phyloP scores from a whole-genome alignment of 2,888 invertebrate species.

The Polymixis flavicincta region DNA sequence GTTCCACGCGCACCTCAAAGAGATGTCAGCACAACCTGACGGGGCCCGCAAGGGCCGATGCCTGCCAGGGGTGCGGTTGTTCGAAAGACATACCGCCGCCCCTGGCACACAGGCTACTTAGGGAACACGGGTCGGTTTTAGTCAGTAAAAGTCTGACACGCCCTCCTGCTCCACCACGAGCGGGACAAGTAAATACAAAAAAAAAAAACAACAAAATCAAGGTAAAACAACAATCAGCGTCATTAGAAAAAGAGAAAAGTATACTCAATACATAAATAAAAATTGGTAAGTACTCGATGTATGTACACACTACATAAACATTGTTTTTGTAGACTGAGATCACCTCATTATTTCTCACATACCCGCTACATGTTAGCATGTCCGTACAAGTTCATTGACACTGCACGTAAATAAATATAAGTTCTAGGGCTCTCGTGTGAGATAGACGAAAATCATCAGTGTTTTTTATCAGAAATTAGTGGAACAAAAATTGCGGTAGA shows the following conservation, averaged over 20 bases:
- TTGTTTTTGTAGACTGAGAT: conserved; percentile 48
- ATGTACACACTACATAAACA: conserved; percentile 8
- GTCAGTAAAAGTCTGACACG: no score
- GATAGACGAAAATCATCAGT: conserved; percentile 11
- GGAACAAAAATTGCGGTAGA: conserved; percentile 26
- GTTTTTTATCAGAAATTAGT: conserved; percentile 37
- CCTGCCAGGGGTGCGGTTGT: no score
- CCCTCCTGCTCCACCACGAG: no score
- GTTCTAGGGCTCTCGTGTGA: conserved; percentile 18
- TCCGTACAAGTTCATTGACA: conserved; percentile 52
- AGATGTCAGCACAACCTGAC: no score
- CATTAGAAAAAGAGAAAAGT: not conserved
- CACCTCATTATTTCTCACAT: conserved; percentile 44
- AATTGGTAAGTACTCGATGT: conserved; percentile 2
- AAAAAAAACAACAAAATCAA: no score
- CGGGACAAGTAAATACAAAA: no score
- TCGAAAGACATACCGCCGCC: no score
- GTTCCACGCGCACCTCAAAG: no score
- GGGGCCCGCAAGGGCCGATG: no score
- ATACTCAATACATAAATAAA: not conserved
- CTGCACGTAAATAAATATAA: conserved; percentile 30
- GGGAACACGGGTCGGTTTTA: no score
- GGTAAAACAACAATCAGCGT: not conserved
- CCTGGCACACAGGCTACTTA: no score
- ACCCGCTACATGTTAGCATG: conserved; percentile 44